Evolutionary conservation across 2,113 vertebrate species (phyloP).

Genomic region (Centropristis striata): DNA sequence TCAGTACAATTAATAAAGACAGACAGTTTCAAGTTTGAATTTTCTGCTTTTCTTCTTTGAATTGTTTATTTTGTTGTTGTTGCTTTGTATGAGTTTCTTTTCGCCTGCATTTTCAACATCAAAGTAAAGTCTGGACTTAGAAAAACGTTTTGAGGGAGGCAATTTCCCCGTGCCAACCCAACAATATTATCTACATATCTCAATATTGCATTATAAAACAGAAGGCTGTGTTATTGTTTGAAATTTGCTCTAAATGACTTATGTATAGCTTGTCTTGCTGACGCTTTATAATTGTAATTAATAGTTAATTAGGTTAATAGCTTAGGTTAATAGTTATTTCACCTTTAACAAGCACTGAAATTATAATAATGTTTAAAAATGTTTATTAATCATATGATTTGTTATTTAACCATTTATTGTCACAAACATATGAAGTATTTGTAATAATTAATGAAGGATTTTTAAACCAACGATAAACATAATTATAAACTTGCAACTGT

Average conservation of each 20-base stretch:
- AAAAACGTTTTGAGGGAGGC: constrained; percentile 8
- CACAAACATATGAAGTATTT: no score
- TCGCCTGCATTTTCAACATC: not conserved
- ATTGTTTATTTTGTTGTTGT: constrained; percentile 9
- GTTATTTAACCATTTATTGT: no score
- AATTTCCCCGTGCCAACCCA: constrained; percentile 14
- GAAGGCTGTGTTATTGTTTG: constrained; percentile 1
- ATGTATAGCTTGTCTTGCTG: constrained; percentile 36
- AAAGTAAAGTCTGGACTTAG: constrained; percentile 21
- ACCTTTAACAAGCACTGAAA: no score
- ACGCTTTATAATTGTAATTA: no score
- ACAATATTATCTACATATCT: no score
- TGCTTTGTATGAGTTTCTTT: constrained; percentile 13
- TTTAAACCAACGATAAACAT: no score
- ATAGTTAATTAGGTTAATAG: no score
- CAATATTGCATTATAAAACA: constrained; percentile 37
- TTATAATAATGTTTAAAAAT: no score
- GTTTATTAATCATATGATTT: no score
- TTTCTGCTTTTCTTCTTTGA: not conserved
- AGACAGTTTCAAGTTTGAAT: constrained; percentile 4
- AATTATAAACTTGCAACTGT: no score
- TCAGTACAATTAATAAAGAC: not conserved
- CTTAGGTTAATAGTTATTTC: no score
- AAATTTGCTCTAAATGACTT: constrained; percentile 39
- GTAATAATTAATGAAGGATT: no score